phyloP scores from a whole-genome alignment of 2,888 invertebrate species.

The Eustalomyia histrio region DNA sequence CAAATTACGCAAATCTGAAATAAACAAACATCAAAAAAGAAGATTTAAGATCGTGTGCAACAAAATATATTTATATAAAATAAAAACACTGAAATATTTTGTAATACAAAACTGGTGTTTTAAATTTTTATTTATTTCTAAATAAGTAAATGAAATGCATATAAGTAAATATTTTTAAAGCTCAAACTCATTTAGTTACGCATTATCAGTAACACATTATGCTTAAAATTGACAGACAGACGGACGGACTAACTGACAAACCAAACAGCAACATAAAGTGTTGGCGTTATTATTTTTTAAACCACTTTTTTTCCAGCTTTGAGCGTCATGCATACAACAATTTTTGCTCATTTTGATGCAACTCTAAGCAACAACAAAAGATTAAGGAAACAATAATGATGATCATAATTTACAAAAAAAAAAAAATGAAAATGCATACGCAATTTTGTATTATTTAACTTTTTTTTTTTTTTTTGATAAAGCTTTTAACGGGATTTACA shows the following conservation, averaged over 20 bases:
- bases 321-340: background rate
- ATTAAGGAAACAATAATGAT: too few relatives aligned
- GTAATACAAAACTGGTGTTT: background rate
- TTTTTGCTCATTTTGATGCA: background rate
- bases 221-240: background rate
- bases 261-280: background rate
- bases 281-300: background rate
- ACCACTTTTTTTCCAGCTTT: background rate
- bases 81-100: background rate
- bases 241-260: background rate
- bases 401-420: too few relatives aligned
- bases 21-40: background rate
- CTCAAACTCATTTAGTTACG: slow-evolving; percentile 51
- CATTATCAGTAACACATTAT: slow-evolving; percentile 42
- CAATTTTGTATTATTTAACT: slow-evolving; percentile 31
- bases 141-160: slow-evolving; percentile 29
- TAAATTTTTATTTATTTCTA: background rate
- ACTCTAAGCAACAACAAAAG: background rate
- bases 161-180: slow-evolving; percentile 27
- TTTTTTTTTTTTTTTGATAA: slow-evolving; percentile 11
- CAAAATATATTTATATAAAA: background rate
- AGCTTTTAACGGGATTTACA: background rate
- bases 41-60: background rate
- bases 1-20: slow-evolving; percentile 20
- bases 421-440: background rate